Percentiles rank a stretch among this genome's conserved stretches.
Conservation (phyloP, 2,888 invertebrate genomes). For the Congeria kusceri region DNA sequence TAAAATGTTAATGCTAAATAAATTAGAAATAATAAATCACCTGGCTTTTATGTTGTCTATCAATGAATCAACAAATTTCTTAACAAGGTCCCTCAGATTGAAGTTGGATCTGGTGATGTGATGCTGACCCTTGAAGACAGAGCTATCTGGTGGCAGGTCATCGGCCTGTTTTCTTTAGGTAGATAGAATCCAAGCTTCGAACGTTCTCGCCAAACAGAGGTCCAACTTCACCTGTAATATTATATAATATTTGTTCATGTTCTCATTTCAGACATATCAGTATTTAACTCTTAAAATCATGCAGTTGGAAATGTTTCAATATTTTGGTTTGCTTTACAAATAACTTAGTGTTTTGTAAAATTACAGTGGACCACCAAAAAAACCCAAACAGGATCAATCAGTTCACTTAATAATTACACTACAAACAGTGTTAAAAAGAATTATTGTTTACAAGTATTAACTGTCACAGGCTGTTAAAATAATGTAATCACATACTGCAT, state of each 20-base stretch:
- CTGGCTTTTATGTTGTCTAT: constrained; percentile 30
- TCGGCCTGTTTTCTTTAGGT: constrained; percentile 12
- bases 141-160: constrained; percentile 12
- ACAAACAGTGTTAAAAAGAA: too few relatives aligned
- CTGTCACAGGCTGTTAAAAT: too few relatives aligned
- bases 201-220: constrained; percentile 27
- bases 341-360: not conserved
- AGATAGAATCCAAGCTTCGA: constrained; percentile 15
- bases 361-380: too few relatives aligned
- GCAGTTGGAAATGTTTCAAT: not conserved
- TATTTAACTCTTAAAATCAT: not conserved
- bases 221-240: constrained; percentile 42
- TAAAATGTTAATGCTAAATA: too few relatives aligned
- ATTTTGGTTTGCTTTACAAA: not conserved
- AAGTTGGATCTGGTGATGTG: constrained; percentile 29
- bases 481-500: too few relatives aligned
- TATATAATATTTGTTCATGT: not conserved
- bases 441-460: too few relatives aligned
- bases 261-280: not conserved
- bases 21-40: too few relatives aligned
- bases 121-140: constrained; percentile 31
- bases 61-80: constrained; percentile 14
- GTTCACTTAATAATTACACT: too few relatives aligned
- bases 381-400: too few relatives aligned
- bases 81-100: constrained; percentile 20